Base-by-base conservation (phyloP, 2,888 invertebrate genomes). In the Patella pellucida region DNA sequence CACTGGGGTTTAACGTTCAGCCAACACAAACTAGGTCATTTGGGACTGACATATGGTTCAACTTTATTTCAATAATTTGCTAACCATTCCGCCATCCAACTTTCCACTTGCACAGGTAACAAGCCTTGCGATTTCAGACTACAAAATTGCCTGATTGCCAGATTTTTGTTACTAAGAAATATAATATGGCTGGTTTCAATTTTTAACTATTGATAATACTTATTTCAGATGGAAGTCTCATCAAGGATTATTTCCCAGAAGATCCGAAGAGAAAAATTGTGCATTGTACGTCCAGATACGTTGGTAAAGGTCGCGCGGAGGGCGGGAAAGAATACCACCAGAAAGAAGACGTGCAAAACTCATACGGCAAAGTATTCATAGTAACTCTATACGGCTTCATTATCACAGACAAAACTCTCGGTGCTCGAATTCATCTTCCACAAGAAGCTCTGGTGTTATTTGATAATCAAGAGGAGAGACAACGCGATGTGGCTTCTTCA, bases 241-340 rank as follows among this genome's bases (percentile, higher is more conserved):
- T 76, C 27, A 31, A 68, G 16, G 54, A 75, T 14, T 73, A 76
- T 41, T 79, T 75, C 56, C 71, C 68, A 52, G 52, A 70, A 19
- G 31, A 71, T 51, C 71, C 4, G 23, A 68, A 68, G 0, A 69
- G 56, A 27, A 31, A 76, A n/a, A 70, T 78, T 19, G 80, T 90
- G 3, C 90, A 90, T 78, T 89, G 88, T 69, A 90, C 90, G 31
- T 82, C 90, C 3, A 88, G 84, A 67, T 89, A 85, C 78, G 83
- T 86, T 74, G 86, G 84, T 16, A 76, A 81, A 62, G 84, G 85
- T 7, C 83, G 83, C 68, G 78, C 76, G 1, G 78, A 79, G 12
- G 84, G 82, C 11, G 79, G 82, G 27, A 68, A 78, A 16, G 71
- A 82, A 14, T 90, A 89, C 78, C 82, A 84, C 54, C 71, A 79